Conservation (phyloP, 2,888 invertebrate species). For the Stenotaenia linearis region DNA sequence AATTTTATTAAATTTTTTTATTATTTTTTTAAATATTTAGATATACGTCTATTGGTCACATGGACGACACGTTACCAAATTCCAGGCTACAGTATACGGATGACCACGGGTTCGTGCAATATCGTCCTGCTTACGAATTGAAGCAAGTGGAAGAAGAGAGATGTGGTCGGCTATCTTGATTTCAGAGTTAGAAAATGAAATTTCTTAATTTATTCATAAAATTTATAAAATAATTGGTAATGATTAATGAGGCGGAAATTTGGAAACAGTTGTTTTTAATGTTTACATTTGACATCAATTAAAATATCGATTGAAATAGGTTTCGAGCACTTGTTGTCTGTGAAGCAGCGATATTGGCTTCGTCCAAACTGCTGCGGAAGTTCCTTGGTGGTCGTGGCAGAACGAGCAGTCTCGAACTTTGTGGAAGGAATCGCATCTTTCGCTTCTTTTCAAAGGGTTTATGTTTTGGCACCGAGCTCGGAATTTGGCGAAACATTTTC, state of each 20-base stretch:
- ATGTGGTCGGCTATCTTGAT: not conserved
- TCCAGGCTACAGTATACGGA: not conserved
- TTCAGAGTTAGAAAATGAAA: not conserved
- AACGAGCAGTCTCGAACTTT: constrained; percentile 15
- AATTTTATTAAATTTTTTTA: not conserved
- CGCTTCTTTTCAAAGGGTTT: not conserved
- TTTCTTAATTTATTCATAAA: not conserved
- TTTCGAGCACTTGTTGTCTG: not conserved
- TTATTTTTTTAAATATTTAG: not conserved
- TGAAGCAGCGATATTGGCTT: not conserved
- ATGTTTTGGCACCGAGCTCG: not conserved
- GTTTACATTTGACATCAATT: not conserved
- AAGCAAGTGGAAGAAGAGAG: constrained; percentile 11
- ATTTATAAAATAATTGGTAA: not conserved
- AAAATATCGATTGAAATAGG: not conserved
- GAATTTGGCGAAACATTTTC: not conserved
- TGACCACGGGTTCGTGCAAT: not conserved
- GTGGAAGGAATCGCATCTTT: not conserved
- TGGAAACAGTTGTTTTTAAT: not conserved
- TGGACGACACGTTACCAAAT: constrained; percentile 10
- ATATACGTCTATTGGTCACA: constrained; percentile 12
- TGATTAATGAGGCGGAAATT: not conserved
- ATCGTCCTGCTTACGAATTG: constrained; percentile 6
- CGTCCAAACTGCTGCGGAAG: not conserved
- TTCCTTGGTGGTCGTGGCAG: not conserved